phyloP scores from a whole-genome alignment of 2,113 vertebrate genomes.

The Eulacestoma nigropectus region DNA sequence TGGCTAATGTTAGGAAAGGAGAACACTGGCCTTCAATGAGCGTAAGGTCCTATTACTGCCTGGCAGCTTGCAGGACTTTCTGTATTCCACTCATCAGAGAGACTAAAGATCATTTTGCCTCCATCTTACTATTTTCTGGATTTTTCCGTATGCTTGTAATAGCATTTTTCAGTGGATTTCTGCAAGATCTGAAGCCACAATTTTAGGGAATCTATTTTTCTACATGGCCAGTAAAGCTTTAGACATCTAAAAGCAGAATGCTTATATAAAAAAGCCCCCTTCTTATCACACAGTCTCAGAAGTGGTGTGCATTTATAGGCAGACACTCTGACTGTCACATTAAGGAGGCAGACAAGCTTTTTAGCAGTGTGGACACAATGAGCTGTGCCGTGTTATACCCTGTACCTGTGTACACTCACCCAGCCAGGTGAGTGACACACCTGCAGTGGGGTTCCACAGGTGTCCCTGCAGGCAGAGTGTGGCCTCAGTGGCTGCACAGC shows the following conservation, averaged over 20 bases:
- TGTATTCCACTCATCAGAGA: background rate
- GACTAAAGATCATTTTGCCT: background rate
- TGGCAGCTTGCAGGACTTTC: background rate
- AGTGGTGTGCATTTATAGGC: background rate
- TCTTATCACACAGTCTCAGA: background rate
- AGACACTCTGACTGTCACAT: background rate
- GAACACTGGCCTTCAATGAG: background rate
- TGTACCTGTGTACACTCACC: no score
- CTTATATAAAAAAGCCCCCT: background rate
- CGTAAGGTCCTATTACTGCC: background rate
- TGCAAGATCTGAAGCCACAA: background rate
- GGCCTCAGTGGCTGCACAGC: background rate
- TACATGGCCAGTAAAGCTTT: background rate
- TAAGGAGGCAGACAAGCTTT: background rate
- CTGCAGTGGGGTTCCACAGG: background rate
- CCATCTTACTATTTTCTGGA: background rate
- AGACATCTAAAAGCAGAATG: background rate
- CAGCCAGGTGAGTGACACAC: background rate
- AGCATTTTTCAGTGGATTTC: background rate
- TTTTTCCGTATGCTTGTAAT: background rate
- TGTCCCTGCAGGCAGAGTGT: background rate
- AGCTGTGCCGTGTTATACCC: background rate
- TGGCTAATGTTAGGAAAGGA: background rate
- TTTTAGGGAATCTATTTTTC: background rate
- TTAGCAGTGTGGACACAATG: background rate